Evolutionary conservation across 2,113 vertebrate species (phyloP).

Genomic region (western clawed frog (Xenopus tropicalis)): UCB_Xtro_10.0 CM004447.2:97498501-97499000

Average conservation of each 20-base stretch:
- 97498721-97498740: conserved; percentile 39
- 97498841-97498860: not conserved
- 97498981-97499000: conserved; percentile 9
- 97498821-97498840: not conserved
- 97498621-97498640: conserved; percentile 41
- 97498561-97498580: too few species aligned
- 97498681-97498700: conserved; percentile 38
- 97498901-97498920: too few species aligned
- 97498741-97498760: conserved; percentile 39
- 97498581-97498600: conserved; percentile 21
- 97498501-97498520: conserved; percentile 5
- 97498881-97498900: conserved; percentile 11
- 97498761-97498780: conserved; percentile 36
- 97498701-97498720: conserved; percentile 43
- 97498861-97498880: not conserved
- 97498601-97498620: conserved; percentile 39
- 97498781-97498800: conserved; percentile 23
- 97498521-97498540: not conserved
- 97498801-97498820: conserved; percentile 6
- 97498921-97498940: conserved; percentile 25
- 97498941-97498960: conserved; percentile 21
- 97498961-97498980: too few species aligned
- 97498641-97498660: conserved; percentile 37
- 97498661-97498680: conserved; percentile 36
- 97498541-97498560: too few species aligned